Conservation (phyloP, 1,140 invertebrate species). For the Druon quercuslanigerum region DNA sequence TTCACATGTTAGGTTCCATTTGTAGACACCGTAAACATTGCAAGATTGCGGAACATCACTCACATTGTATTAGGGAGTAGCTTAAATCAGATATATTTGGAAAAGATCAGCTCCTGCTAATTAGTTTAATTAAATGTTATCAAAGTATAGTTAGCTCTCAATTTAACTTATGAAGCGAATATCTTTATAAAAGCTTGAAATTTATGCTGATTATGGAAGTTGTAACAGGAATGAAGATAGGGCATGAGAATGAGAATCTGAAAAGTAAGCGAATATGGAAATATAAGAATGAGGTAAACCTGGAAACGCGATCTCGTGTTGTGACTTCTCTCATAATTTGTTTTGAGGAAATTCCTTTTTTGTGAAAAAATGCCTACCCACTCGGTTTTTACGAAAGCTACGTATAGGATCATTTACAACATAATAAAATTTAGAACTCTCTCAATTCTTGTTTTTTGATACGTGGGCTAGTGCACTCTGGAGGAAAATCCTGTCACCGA, state of each 20-base stretch:
- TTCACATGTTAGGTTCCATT: too few species aligned
- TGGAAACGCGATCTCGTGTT: slow-evolving; percentile 11
- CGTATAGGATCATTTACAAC: background rate
- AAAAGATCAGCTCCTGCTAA: too few species aligned
- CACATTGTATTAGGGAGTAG: too few species aligned
- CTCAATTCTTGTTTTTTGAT: background rate
- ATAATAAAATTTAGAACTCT: background rate
- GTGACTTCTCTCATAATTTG: slow-evolving; percentile 7
- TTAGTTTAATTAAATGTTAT: background rate
- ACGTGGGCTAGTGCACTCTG: too few species aligned
- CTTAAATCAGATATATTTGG: too few species aligned
- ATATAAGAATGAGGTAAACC: slow-evolving; percentile 10
- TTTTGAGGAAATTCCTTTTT: background rate
- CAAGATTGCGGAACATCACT: too few species aligned
- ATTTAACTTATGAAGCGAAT: background rate
- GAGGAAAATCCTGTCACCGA: too few species aligned
- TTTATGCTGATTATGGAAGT: background rate
- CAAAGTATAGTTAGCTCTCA: background rate
- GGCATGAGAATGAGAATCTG: slow-evolving; percentile 24
- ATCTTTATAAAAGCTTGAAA: background rate
- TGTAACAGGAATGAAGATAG: background rate
- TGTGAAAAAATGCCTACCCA: background rate
- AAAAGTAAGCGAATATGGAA: slow-evolving; percentile 14
- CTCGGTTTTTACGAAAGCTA: background rate
- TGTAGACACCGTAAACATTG: too few species aligned